Evolutionary conservation across 2,113 vertebrate genomes (phyloP).

Genomic region (Willisornis vidua): DNA sequence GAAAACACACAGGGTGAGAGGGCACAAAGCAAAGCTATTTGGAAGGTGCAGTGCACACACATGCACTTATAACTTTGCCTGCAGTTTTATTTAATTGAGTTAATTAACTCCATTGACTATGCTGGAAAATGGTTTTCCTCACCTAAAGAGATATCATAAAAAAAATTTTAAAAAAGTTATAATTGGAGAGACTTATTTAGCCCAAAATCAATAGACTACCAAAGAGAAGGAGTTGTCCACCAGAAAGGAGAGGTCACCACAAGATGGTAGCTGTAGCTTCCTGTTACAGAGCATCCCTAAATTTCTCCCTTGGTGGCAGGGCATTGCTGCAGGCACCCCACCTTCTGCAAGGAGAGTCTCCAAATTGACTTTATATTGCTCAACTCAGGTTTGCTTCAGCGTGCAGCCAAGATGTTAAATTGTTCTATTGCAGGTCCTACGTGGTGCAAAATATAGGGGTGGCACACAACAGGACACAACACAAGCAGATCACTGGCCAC

Average conservation of each 20-base stretch:
- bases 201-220: neutral
- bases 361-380: neutral
- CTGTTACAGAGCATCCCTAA: rapidly evolving
- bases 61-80: neutral
- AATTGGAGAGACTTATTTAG: neutral
- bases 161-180: neutral
- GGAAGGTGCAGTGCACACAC: neutral
- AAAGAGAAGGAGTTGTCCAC: neutral
- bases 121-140: neutral
- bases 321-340: neutral
- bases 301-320: rapidly evolving
- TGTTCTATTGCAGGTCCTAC: rapidly evolving
- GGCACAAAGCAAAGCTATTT: neutral
- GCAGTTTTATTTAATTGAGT: neutral
- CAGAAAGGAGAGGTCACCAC: neutral
- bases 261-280: neutral
- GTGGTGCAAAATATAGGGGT: neutral
- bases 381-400: neutral
- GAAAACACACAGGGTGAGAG: neutral
- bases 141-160: neutral
- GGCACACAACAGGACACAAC: neutral
- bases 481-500: too few relatives aligned
- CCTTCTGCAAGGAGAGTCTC: rapidly evolving
- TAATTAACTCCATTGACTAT: neutral
- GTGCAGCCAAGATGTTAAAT: neutral